Conservation (phyloP, 2,113 vertebrate species). For the Salvator merianae region DNA sequence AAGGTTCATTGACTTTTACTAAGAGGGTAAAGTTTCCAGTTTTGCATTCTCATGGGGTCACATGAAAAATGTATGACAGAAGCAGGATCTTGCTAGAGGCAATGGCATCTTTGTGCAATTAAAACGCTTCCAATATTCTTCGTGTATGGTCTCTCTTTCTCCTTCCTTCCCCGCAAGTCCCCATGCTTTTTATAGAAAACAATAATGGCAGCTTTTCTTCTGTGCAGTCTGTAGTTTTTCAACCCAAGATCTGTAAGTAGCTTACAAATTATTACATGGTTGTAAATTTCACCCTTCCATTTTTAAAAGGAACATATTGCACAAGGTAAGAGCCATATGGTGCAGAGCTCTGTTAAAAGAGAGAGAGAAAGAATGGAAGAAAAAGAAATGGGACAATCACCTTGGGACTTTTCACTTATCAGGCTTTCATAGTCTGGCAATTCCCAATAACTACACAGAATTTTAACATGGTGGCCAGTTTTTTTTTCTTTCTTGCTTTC, state of each 20-base stretch:
- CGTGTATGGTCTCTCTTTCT: not conserved
- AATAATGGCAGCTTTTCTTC: constrained; percentile 53
- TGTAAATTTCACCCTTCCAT: constrained; percentile 48
- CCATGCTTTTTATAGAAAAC: constrained; percentile 46
- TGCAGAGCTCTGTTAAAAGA: not conserved
- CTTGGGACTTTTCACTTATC: too few species aligned
- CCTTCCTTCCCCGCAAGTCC: constrained; percentile 25
- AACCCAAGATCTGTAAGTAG: constrained; percentile 45
- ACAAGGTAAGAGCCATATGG: constrained; percentile 62
- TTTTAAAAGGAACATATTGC: constrained; percentile 65
- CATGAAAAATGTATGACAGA: constrained; percentile 74
- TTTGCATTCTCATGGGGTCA: constrained; percentile 64
- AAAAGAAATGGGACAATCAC: constrained; percentile 1
- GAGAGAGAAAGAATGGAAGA: constrained; percentile 10
- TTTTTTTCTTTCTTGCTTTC: too few species aligned
- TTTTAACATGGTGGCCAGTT: too few species aligned
- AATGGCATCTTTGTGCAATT: constrained; percentile 68
- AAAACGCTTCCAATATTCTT: constrained; percentile 70
- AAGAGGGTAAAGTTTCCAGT: constrained; percentile 69
- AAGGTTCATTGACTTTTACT: constrained; percentile 68
- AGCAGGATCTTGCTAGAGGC: constrained; percentile 61
- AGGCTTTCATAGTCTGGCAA: too few species aligned
- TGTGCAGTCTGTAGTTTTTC: constrained; percentile 34
- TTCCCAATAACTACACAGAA: too few species aligned
- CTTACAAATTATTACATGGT: constrained; percentile 53